Evolutionary conservation across 2,888 invertebrate species (phyloP).

Genomic region (Cataglyphis livida): DNA sequence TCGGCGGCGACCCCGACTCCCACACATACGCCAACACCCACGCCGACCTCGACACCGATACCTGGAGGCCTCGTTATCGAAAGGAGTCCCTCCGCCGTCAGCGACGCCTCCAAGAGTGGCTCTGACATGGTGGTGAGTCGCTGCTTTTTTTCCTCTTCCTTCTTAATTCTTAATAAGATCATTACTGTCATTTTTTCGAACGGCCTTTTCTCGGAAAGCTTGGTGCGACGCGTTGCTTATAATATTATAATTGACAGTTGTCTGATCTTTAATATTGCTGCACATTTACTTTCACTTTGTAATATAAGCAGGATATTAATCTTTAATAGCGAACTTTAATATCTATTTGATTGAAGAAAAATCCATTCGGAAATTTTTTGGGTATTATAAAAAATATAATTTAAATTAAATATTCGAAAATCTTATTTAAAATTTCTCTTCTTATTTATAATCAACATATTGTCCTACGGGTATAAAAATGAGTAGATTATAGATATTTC

Average conservation of each 20-base stretch:
- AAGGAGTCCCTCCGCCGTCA: slow-evolving; percentile 88
- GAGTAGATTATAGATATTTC: not conserved
- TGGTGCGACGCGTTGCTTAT: not conserved
- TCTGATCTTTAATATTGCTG: not conserved
- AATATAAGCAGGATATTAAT: not conserved
- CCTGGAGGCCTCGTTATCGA: slow-evolving; percentile 80
- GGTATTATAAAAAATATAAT: not conserved
- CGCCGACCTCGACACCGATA: slow-evolving; percentile 81
- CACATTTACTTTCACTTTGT: not conserved
- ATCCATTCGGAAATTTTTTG: not conserved
- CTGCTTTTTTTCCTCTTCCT: not conserved
- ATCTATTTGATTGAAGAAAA: not conserved
- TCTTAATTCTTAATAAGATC: too few relatives aligned
- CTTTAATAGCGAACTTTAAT: not conserved
- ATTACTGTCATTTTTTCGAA: not conserved
- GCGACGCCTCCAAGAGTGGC: slow-evolving; percentile 89
- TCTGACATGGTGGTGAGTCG: slow-evolving; percentile 90
- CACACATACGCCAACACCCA: slow-evolving; percentile 70
- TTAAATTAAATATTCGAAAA: not conserved
- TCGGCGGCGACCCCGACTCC: slow-evolving; percentile 75
- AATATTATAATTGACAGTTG: too few relatives aligned
- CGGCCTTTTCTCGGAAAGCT: not conserved
- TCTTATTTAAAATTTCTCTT: not conserved
- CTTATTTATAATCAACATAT: not conserved
- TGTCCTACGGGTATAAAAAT: not conserved